Conservation (phyloP, 2,113 vertebrate species). For the Camelus dromedarius region DNA sequence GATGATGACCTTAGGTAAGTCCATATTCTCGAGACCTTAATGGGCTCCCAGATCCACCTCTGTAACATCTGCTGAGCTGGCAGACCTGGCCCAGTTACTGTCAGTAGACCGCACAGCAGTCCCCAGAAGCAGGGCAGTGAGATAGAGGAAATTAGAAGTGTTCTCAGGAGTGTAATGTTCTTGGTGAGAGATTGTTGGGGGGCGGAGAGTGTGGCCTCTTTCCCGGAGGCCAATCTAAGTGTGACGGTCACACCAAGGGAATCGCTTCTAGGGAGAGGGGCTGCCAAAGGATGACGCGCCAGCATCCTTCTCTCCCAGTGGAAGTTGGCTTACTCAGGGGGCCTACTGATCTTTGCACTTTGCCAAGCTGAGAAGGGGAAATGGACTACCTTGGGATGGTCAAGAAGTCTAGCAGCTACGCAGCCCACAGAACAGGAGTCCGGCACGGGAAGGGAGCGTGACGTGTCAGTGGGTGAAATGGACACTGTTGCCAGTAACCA, state of each 20-base stretch:
- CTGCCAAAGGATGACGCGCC: not conserved
- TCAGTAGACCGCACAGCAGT: not conserved
- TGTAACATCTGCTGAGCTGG: not conserved
- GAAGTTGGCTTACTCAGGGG: not conserved
- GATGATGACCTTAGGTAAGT: not conserved
- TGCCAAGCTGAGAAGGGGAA: not conserved
- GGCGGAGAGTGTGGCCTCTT: not conserved
- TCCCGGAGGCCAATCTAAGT: not conserved
- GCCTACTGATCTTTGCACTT: not conserved
- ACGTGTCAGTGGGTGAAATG: rapidly evolving
- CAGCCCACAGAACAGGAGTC: not conserved
- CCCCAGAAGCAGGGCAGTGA: not conserved
- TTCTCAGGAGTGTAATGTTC: not conserved
- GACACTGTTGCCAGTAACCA: not conserved
- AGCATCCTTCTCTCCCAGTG: rapidly evolving
- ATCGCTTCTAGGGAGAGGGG: not conserved
- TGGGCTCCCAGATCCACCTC: not conserved
- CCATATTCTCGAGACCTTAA: not conserved
- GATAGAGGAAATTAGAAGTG: not conserved
- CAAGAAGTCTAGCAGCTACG: not conserved
- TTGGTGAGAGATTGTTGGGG: not conserved
- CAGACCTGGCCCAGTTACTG: not conserved
- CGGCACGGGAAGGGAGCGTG: not conserved
- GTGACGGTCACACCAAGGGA: not conserved
- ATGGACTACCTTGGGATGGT: not conserved